Evolutionary conservation across 1,140 invertebrate genomes (phyloP), one percentile per base, ranked within the genome.

Genomic region (Plodia interpunctella): DNA sequence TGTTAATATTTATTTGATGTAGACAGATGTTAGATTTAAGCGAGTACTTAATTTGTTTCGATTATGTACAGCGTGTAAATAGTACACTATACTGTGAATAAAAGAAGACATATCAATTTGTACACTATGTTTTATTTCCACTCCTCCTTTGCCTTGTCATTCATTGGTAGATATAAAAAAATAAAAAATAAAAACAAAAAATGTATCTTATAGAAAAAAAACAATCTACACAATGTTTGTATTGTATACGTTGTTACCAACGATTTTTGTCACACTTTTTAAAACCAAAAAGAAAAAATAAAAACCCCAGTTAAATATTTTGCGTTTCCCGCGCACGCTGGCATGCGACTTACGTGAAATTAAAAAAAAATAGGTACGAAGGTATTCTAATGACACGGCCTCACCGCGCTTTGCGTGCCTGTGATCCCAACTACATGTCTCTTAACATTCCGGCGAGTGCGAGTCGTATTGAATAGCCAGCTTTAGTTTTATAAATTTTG

Each of bases 81-180:
- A 85, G 74, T 81, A 78, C 73, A 80, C 60, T 25, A 79, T 84
- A 83, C 70, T 81, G 80, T 83, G 78, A 85, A 87, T 85, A 87
- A 87, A 87, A 82, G 72, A 72, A 87, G 82, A 87, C 83, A 87
- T 87, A 87, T 87, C 84, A 87, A 78, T 87, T 87, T 87, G 76
- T 85, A 81, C 63, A 49, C n/a, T 49, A 72, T 63, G 57, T 75
- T 35, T 35, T 35, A 35, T 35, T 25, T 25, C n/a, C n/a, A n/a
- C n/a, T n/a, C n/a, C n/a, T n/a, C n/a, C n/a, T n/a, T n/a, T n/a
- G n/a, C n/a, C n/a, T n/a, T n/a, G n/a, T n/a, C n/a, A n/a, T n/a
- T n/a, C n/a, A n/a, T n/a, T n/a, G n/a, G n/a, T n/a, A n/a, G n/a
- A n/a, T n/a, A n/a, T n/a, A n/a, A n/a, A n/a, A n/a, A n/a, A n/a